Evolutionary conservation across 2,797 vertebrate species (phyloP).

Genomic region (Masticophis lateralis): DNA sequence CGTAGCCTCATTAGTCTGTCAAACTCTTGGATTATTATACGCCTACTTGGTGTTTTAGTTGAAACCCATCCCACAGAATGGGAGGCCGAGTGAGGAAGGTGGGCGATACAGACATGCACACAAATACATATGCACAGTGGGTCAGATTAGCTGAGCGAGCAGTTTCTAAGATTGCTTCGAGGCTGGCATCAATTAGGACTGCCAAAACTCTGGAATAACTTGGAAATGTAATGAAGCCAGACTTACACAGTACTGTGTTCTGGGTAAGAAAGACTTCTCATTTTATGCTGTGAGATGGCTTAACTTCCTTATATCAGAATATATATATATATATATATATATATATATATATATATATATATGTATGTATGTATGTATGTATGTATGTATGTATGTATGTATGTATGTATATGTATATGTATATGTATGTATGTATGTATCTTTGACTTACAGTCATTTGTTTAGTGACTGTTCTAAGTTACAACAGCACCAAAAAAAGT

Average conservation of each 20-base stretch:
- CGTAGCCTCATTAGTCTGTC: slow-evolving; percentile 45
- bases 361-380: neutral
- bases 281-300: slow-evolving; percentile 20
- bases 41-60: slow-evolving; percentile 63
- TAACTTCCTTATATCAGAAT: slow-evolving; percentile 22
- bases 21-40: slow-evolving; percentile 42
- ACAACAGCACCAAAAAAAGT: neutral
- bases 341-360: too few relatives aligned
- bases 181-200: slow-evolving; percentile 45
- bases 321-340: neutral
- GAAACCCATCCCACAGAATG: slow-evolving; percentile 63
- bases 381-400: neutral
- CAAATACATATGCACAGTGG: slow-evolving; percentile 36
- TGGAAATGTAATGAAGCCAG: slow-evolving; percentile 53
- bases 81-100: slow-evolving; percentile 66
- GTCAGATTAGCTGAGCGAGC: slow-evolving; percentile 61
- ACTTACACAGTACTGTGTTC: slow-evolving; percentile 49
- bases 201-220: slow-evolving; percentile 64
- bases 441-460: neutral
- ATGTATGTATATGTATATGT: too few relatives aligned
- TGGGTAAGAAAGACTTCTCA: slow-evolving; percentile 40
- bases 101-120: slow-evolving; percentile 62
- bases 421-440: neutral
- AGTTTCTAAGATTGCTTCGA: slow-evolving; percentile 56
- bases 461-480: neutral